Evolutionary conservation across 2,888 invertebrate species (phyloP), one percentile per base, ranked within the genome.

Genomic region (Philereme transversata): DNA sequence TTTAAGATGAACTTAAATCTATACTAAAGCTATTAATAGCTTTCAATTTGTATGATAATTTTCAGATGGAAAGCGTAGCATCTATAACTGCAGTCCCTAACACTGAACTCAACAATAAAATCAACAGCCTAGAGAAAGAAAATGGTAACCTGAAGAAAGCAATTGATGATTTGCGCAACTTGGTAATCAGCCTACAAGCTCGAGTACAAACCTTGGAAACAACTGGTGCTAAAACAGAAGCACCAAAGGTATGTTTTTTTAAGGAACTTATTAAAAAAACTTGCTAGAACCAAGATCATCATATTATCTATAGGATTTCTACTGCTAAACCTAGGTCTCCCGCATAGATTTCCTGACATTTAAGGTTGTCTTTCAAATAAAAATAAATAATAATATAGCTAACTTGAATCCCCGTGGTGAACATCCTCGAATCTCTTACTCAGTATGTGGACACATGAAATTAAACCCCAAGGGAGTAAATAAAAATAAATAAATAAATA

Each of bases 51-150:
- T 33, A 41, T 8, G 1, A 40, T 40, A 68, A 51, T 34, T 90
- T 92, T 51, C 81, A 95, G 95, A 94, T 96, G 93, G 95, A 95
- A 72, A 94, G 93, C 76, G 94, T 95, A 67, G 93, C 94, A 65
- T 89, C 92, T 41, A 77, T 94, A 65, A 92, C 94, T 64, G 91
- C 93, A 64, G 89, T 93, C 56, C 89, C 93, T 22, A 93, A 93
- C 72, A 92, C 91, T 55, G 94, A 94, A 77, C 77, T 95, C 36
- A 83, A 86, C 54, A 92, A 88, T 70, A 93, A 94, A 74, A 76
- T 95, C 58, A 87, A 85, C 60, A 75, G 78, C 43, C 78, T 95
- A 51, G 95, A 95, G 73, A 94, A 93, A 65, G 94, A 95, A 66
- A 94, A 94, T 73, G 73, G 82, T 51, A 89, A 93, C 60, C 79